Evolutionary conservation across 92 coral and sea anemone species (phyloP).

Genomic region (Palythoa grandiflora): DNA sequence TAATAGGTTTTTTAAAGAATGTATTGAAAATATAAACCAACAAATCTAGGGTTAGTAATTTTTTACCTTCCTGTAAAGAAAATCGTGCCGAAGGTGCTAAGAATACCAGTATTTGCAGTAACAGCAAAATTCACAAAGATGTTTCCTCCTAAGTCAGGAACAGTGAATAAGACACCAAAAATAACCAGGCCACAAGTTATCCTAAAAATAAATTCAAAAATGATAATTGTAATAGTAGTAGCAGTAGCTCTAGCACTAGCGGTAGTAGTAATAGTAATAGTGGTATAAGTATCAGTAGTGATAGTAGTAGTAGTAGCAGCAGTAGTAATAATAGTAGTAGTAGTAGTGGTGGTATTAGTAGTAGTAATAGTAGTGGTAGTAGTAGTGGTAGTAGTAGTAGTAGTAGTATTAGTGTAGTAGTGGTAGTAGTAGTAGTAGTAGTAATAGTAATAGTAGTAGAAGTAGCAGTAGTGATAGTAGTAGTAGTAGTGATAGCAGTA

Average conservation of each 20-base stretch:
- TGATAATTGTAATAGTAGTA: background rate
- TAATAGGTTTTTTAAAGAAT: too few relatives aligned
- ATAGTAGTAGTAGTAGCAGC: background rate
- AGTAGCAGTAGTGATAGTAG: background rate
- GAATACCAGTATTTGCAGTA: slow-evolving; percentile 16
- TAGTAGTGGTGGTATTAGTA: too few relatives aligned
- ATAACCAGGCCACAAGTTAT: background rate
- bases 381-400: background rate
- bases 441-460: background rate
- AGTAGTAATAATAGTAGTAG: background rate
- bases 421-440: too few relatives aligned
- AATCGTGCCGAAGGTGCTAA: slow-evolving; percentile 31
- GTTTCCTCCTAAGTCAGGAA: slow-evolving; percentile 26
- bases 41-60: too few relatives aligned
- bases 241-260: too few relatives aligned
- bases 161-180: slow-evolving; percentile 12
- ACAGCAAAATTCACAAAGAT: slow-evolving; percentile 33
- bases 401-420: too few relatives aligned
- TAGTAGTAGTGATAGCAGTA: too few relatives aligned
- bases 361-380: background rate
- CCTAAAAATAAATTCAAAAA: background rate
- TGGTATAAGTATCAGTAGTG: background rate
- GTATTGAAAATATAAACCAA: too few relatives aligned
- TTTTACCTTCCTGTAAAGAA: slow-evolving; percentile 44
- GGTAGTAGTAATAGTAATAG: background rate